Evolutionary conservation across 2,113 vertebrate genomes (phyloP).

Genomic region (Ctenomys sociabilis): DNA sequence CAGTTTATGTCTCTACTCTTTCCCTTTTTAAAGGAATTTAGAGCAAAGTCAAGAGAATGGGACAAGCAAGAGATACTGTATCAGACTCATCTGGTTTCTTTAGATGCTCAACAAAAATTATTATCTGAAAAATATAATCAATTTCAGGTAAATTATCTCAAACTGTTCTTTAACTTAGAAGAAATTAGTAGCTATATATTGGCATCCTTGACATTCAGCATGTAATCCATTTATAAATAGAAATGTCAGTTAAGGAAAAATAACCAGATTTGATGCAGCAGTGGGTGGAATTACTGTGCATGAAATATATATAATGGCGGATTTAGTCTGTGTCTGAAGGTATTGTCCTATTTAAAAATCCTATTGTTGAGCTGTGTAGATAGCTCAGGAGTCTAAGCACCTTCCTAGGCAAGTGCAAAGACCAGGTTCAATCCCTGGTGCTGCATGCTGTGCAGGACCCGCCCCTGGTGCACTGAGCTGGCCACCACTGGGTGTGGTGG

Average conservation of each 20-base stretch:
- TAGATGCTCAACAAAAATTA: slow-evolving; percentile 83
- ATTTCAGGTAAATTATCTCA: slow-evolving; percentile 85
- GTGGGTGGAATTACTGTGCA: neutral
- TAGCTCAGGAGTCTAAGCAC: too few relatives aligned
- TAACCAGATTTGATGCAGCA: neutral
- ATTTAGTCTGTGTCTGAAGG: neutral
- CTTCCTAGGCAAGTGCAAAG: too few relatives aligned
- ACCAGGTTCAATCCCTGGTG: too few relatives aligned
- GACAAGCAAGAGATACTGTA: slow-evolving; percentile 83
- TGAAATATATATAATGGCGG: neutral
- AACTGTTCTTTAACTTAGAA: slow-evolving; percentile 53
- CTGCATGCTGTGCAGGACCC: too few relatives aligned
- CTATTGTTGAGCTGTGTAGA: neutral
- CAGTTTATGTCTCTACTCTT: slow-evolving; percentile 58
- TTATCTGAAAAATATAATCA: slow-evolving; percentile 83
- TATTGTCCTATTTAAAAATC: neutral
- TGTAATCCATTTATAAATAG: neutral
- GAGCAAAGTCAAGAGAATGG: slow-evolving; percentile 85
- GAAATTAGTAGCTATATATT: slow-evolving; percentile 44
- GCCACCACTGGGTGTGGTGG: too few relatives aligned
- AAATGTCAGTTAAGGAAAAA: neutral
- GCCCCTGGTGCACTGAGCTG: too few relatives aligned
- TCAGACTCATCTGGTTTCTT: slow-evolving; percentile 82
- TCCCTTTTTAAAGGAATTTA: slow-evolving; percentile 83
- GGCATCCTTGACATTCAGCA: neutral